A percentile compares a stretch with the other conserved stretches of the same genome.
phyloP scores from a whole-genome alignment of 2,113 vertebrate genomes.

The Pollimyrus isidori region DNA sequence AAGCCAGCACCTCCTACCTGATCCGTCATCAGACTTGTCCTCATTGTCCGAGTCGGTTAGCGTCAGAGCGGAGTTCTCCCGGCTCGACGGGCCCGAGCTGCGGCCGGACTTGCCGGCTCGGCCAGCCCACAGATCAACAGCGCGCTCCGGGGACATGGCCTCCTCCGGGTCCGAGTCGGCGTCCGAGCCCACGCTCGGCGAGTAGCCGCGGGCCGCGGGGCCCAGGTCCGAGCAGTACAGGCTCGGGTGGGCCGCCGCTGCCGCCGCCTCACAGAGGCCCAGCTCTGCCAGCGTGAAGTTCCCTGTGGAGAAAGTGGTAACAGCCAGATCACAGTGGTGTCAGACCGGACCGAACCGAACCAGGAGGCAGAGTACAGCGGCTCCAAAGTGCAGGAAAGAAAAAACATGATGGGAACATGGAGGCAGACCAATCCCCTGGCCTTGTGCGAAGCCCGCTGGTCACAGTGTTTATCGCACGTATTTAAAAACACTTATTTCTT shows the following conservation, averaged over 20 bases:
- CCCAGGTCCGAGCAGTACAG: conserved; percentile 73
- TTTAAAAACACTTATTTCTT: neutral
- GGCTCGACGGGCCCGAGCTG: conserved; percentile 75
- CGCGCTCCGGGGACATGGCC: conserved; percentile 73
- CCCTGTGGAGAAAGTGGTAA: conserved; percentile 50
- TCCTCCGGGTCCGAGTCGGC: conserved; percentile 73
- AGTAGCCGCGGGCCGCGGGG: conserved; percentile 72
- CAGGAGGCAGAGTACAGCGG: neutral
- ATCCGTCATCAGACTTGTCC: conserved; percentile 77
- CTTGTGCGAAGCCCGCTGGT: neutral
- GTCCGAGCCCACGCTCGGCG: conserved; percentile 52
- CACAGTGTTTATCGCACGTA: neutral
- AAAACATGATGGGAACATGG: neutral
- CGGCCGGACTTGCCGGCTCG: conserved; percentile 66
- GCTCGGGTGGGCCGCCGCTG: conserved; percentile 56
- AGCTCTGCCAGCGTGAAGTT: conserved; percentile 78
- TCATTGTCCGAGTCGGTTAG: conserved; percentile 84
- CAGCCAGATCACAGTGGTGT: neutral
- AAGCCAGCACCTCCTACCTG: conserved; percentile 59
- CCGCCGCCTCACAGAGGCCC: conserved; percentile 73
- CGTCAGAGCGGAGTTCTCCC: conserved; percentile 78
- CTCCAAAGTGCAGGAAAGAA: neutral
- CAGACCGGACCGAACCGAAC: neutral
- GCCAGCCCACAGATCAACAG: conserved; percentile 74
- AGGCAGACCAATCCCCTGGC: neutral